These are phyloP conservation scores for Ctena decussata DNA, from an alignment of 2,888 invertebrate species.

Conservation along the genomic window DNA sequence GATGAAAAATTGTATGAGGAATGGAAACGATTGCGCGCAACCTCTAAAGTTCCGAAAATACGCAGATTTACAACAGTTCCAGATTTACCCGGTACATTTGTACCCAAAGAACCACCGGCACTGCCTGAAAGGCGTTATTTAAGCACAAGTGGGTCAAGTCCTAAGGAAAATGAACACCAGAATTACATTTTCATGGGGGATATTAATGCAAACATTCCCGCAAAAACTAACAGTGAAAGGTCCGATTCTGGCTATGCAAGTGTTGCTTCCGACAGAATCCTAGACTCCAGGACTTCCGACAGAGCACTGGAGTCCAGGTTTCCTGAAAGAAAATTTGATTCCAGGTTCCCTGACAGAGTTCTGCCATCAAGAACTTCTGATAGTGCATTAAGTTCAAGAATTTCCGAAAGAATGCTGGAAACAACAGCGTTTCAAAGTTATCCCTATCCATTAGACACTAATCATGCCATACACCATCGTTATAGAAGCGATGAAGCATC, in stretches of 20 bases:
- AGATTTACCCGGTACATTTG: slow-evolving; percentile 70
- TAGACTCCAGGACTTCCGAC: slow-evolving; percentile 13
- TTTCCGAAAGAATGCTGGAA: too few relatives aligned
- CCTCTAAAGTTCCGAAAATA: slow-evolving; percentile 61
- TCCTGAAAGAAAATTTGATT: too few relatives aligned
- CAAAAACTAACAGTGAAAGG: slow-evolving; percentile 15
- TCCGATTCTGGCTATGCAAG: slow-evolving; percentile 46
- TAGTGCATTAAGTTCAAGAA: too few relatives aligned
- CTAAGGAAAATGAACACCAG: slow-evolving; percentile 27
- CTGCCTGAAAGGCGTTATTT: slow-evolving; percentile 67
- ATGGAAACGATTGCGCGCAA: slow-evolving; percentile 64
- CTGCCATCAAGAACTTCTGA: not conserved
- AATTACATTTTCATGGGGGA: slow-evolving; percentile 65
- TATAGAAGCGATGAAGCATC: slow-evolving; percentile 58
- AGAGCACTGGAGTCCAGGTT: not conserved
- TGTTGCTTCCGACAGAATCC: slow-evolving; percentile 45
- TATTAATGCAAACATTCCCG: slow-evolving; percentile 61
- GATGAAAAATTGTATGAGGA: slow-evolving; percentile 73
- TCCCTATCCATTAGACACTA: slow-evolving; percentile 39
- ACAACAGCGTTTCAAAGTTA: slow-evolving; percentile 45
- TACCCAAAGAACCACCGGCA: slow-evolving; percentile 71
- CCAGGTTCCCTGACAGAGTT: too few relatives aligned
- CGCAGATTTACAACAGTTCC: slow-evolving; percentile 68
- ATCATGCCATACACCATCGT: not conserved
- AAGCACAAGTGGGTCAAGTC: slow-evolving; percentile 14